A percentile compares a stretch with the other conserved stretches of the same genome.
These are phyloP conservation scores for Eulemur rubriventer DNA, from an alignment of 2,797 vertebrate genomes.

Conservation along the genomic window DNA sequence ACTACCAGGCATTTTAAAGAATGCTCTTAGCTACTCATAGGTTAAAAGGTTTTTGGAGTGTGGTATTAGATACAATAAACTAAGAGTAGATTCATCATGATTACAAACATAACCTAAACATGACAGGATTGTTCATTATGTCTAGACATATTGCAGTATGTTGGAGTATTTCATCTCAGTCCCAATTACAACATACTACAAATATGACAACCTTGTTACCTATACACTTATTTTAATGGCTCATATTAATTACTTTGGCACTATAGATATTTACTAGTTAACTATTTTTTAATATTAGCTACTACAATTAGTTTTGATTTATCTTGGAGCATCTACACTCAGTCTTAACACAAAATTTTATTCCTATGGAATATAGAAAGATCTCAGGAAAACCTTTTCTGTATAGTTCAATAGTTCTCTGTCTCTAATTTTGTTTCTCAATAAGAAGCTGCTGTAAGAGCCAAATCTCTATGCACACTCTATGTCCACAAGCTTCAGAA, in stretches of 20 bases:
- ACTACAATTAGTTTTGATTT: neutral
- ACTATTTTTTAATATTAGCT: slow-evolving; percentile 24
- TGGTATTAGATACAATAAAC: neutral
- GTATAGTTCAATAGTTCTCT: neutral
- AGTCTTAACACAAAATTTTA: neutral
- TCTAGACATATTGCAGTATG: neutral
- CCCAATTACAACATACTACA: neutral
- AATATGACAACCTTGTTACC: neutral
- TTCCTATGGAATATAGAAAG: neutral
- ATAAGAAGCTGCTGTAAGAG: neutral
- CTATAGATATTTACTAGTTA: neutral
- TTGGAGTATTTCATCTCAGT: neutral
- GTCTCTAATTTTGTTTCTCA: neutral
- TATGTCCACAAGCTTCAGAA: neutral
- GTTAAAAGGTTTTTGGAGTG: neutral
- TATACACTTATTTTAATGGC: neutral
- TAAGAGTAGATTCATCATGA: neutral
- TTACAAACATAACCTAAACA: neutral
- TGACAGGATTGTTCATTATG: neutral
- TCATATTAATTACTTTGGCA: neutral
- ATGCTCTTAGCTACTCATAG: neutral
- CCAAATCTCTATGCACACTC: neutral
- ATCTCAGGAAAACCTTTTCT: neutral
- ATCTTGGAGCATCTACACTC: neutral
- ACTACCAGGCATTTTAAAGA: neutral